Conservation (phyloP, 2,113 vertebrate species). For the Upupa epops region DNA sequence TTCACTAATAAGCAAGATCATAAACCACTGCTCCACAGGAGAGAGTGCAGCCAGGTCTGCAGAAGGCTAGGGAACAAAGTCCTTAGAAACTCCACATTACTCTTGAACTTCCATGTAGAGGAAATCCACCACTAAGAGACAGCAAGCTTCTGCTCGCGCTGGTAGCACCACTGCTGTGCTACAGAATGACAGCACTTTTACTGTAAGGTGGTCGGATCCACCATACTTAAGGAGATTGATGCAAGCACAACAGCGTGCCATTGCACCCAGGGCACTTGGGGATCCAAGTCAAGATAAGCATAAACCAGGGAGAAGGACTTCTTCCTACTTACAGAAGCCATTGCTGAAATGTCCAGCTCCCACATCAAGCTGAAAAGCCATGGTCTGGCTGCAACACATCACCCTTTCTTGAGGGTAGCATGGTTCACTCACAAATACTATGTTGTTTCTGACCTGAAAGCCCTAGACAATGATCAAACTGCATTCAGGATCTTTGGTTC, state of each 20-base stretch:
- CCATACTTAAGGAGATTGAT: background rate
- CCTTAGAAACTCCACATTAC: background rate
- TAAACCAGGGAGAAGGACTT: background rate
- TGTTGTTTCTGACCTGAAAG: background rate
- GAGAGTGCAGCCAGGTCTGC: background rate
- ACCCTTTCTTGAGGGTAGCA: background rate
- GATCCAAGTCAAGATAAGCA: background rate
- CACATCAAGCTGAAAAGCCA: background rate
- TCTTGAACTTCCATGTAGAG: background rate
- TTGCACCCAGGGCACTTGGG: background rate
- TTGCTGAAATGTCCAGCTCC: background rate
- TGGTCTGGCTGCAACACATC: background rate
- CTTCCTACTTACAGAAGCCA: background rate
- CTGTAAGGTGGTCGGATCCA: background rate
- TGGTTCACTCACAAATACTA: background rate
- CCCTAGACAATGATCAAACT: background rate
- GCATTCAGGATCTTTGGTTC: background rate
- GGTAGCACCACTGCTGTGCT: background rate
- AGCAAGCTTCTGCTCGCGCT: accelerated
- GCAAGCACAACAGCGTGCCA: background rate
- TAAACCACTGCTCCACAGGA: accelerated
- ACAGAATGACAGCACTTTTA: accelerated
- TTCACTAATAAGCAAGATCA: background rate
- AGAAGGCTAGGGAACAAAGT: background rate
- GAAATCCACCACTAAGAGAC: background rate